Evolutionary conservation across 1,140 invertebrate genomes (phyloP), one percentile per base, ranked within the genome.

Genomic region (Trichonephila clavata): DNA sequence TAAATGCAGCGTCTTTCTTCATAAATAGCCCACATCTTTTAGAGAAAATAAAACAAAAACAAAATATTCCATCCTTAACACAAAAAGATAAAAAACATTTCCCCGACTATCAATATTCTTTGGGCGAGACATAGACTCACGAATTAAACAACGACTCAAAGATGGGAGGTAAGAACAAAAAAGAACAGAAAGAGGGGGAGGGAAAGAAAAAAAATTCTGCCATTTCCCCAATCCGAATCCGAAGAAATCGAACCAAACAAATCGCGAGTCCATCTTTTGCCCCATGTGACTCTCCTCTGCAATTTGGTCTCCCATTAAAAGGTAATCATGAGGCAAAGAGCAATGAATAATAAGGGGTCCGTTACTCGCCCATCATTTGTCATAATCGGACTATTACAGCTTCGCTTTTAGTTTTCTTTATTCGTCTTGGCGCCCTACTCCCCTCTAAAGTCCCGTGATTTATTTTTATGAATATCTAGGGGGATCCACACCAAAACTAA

Each of bases 321-420:
- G 84, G 65, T 93, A 93, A 93, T 93, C 92, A 93, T 86, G 92
- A 93, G 59, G 27, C 92, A 88, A 80, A 93, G 59, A 63, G 92
- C 92, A 93, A 93, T 93, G 92, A 93, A 93, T 87, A 93, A 87
- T 88, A 87, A 93, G 39, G 68, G 68, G 32, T 24, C 92, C 92
- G 92, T 93, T 93, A 93, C 65, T 93, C 57, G 68, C 63, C 63
- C 68, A 93, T 93, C 92, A 93, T 93, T 93, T 88, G 92, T 93
- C 92, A 93, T 93, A 87, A 87, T 93, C 92, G 65, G 27, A 88
- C 65, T 43, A 81, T 92, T 84, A 65, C 57, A 84, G 90, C 77
- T 68, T 21, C 43, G n/a, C 16, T 43, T 60, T 43, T 27, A 57
- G 27, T 87, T 92, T 93, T 61, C 43, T 81, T 87, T 87, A 50